Percentiles rank a stretch among this genome's conserved stretches.
These are phyloP conservation scores for Rallus crepitans DNA, from an alignment of 2,797 vertebrate genomes.

Conservation along the genomic window DNA sequence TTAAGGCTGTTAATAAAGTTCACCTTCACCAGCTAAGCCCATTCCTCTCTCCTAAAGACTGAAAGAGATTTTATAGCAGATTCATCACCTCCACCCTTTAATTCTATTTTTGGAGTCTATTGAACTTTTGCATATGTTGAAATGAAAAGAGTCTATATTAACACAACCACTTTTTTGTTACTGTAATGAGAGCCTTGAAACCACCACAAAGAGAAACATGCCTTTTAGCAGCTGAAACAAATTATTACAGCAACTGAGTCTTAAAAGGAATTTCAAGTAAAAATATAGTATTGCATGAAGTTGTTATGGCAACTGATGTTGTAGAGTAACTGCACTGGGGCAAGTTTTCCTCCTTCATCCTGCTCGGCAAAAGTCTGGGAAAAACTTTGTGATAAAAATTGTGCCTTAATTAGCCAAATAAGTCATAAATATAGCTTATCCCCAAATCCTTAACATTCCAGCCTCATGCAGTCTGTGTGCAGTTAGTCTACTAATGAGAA, in stretches of 20 bases:
- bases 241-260: conserved; percentile 82
- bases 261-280: conserved; percentile 83
- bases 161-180: conserved; percentile 75
- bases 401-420: conserved; percentile 82
- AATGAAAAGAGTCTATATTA: conserved; percentile 74
- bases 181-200: conserved; percentile 79
- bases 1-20: conserved; percentile 47
- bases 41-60: conserved; percentile 35
- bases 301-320: conserved; percentile 85
- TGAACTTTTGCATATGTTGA: conserved; percentile 67
- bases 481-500: conserved; percentile 81
- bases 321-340: conserved; percentile 80
- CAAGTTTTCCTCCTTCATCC: conserved; percentile 79
- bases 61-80: conserved; percentile 46
- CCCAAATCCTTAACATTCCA: conserved; percentile 79
- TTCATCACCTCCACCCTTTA: conserved; percentile 55
- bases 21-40: conserved; percentile 32
- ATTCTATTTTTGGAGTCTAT: conserved; percentile 68
- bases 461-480: conserved; percentile 64
- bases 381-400: conserved; percentile 80
- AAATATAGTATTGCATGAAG: conserved; percentile 83
- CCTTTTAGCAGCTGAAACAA: conserved; percentile 81
- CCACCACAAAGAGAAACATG: conserved; percentile 81
- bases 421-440: conserved; percentile 82
- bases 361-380: conserved; percentile 77